Evolutionary conservation across 2,888 invertebrate species (phyloP).

Genomic region (Eupithecia insigniata): DNA sequence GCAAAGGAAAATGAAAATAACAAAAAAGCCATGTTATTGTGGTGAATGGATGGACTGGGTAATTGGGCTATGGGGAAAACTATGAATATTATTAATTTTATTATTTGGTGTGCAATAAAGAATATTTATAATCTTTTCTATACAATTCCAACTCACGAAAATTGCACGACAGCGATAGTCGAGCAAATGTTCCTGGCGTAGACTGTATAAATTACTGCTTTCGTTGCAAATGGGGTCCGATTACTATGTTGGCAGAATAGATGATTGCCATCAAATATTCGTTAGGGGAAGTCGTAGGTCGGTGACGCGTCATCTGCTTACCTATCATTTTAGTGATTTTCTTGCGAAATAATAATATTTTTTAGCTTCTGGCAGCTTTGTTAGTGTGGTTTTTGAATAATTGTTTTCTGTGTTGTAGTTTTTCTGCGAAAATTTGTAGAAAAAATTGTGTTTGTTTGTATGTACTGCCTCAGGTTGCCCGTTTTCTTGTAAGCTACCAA

Average conservation of each 20-base stretch:
- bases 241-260: conserved; percentile 69
- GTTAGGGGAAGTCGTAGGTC: conserved; percentile 48
- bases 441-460: not conserved
- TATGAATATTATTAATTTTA: no score
- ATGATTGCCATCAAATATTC: conserved; percentile 71
- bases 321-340: conserved; percentile 20
- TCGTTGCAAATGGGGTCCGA: conserved; percentile 31
- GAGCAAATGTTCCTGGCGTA: no score
- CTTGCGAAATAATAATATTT: not conserved
- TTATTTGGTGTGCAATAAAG: no score
- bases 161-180: no score
- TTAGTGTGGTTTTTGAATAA: not conserved
- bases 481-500: not conserved
- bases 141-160: no score
- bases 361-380: not conserved
- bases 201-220: not conserved
- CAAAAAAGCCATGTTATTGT: no score
- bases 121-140: no score
- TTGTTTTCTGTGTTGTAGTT: not conserved
- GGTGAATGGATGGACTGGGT: no score
- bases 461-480: not conserved
- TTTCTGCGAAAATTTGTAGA: not conserved
- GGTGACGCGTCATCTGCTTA: conserved; percentile 22
- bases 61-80: no score
- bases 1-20: no score